Conservation (phyloP, 2,888 invertebrate species). For the Sphecodes monilicornis region DNA sequence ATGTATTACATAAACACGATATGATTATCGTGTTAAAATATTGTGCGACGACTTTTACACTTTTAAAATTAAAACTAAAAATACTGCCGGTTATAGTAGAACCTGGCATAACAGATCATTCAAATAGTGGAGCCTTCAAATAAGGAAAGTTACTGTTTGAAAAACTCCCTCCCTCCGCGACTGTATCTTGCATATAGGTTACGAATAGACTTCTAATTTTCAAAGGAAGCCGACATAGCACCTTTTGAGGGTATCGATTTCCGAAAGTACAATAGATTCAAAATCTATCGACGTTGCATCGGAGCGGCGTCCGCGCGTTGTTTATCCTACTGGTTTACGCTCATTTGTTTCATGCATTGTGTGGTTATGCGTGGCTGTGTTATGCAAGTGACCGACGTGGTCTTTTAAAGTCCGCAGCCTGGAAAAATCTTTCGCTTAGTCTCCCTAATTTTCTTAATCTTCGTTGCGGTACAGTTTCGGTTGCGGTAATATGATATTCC, state of each 20-base stretch:
- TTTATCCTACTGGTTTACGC: constrained; percentile 67
- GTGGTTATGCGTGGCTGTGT: not conserved
- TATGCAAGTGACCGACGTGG: constrained; percentile 26
- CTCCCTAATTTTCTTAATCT: constrained; percentile 59
- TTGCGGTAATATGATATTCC: constrained; percentile 58
- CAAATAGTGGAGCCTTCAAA: not conserved
- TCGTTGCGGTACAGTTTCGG: constrained; percentile 40
- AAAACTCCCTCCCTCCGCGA: not conserved
- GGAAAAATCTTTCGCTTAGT: constrained; percentile 44
- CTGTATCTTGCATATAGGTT: constrained; percentile 6
- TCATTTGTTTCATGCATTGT: constrained; percentile 52
- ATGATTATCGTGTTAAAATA: not conserved
- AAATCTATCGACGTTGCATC: constrained; percentile 45
- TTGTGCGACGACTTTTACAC: not conserved
- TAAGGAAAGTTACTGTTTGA: not conserved
- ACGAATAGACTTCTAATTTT: constrained; percentile 67
- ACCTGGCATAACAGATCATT: not conserved
- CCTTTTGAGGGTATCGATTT: constrained; percentile 68
- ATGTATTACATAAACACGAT: no score
- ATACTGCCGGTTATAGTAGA: not conserved
- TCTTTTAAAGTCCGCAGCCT: constrained; percentile 39
- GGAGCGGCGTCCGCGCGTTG: constrained; percentile 27
- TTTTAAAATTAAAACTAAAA: not conserved
- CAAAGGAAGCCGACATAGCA: constrained; percentile 68
- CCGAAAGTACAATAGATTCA: constrained; percentile 50